Base-by-base conservation (phyloP, 2,888 invertebrate genomes). In the Drosophila melanosoma region DNA sequence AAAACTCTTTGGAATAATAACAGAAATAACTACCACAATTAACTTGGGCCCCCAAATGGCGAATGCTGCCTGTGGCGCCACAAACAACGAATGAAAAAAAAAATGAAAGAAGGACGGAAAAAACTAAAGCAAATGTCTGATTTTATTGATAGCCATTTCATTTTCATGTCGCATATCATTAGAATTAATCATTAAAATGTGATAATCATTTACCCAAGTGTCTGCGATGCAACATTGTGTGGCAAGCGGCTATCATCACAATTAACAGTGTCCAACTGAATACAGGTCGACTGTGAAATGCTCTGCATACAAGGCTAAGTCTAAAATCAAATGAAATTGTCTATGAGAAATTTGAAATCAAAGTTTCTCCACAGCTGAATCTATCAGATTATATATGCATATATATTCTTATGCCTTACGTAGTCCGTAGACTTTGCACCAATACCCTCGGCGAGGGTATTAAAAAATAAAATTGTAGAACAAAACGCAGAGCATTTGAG, bases 121-220 rank as follows among this genome's bases (percentile, higher is more conserved):
- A 32, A 60, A 68, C 56, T 59, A 78, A 67, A 68, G 58, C 68
- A 72, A 85, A 80, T 69, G 61, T 57, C 63, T 58, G 76, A 81
- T 79, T 82, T 79, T 82, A 76, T 83, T 78, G 75, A 71, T 78
- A 63, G 75, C 69, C 82, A 78, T 82, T 89, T 76, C 76, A 70
- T 81, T 82, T 90, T 87, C 85, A 88, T 84, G 89, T 91, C 87
- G 92, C 91, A 90, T 90, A 86, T 86, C 91, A 91, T 91, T 91
- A 91, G 91, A 90, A 91, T 91, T 91, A 91, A 91, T 91, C 92
- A 91, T 91, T 91, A 91, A 91, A 88, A 82, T 90, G 90, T 87
- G 91, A 91, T 91, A 91, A 91, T 91, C 90, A 90, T 89, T 83
- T 86, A 86, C 87, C 88, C 91, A 90, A 87, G 91, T 89, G 88